Percentiles rank a stretch among this genome's conserved stretches.
phyloP scores from a whole-genome alignment of 2,113 vertebrate genomes.

The Zapornia atra region DNA sequence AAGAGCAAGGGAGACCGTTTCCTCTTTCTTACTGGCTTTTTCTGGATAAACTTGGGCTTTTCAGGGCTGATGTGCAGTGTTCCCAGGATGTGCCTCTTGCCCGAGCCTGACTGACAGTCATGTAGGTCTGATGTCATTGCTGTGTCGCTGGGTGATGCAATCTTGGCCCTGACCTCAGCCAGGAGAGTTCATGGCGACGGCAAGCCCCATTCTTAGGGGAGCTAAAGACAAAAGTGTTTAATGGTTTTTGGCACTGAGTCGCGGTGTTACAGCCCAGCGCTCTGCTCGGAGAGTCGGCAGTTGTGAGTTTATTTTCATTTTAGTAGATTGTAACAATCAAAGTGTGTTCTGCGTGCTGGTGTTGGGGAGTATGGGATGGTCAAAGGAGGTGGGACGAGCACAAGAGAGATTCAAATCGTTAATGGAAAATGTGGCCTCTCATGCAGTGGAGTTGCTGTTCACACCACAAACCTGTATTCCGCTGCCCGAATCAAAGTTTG shows the following conservation, averaged over 20 bases:
- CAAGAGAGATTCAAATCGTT: slow-evolving; percentile 22
- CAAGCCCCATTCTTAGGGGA: background rate
- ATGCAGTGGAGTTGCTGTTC: background rate
- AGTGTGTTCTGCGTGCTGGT: background rate
- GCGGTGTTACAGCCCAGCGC: slow-evolving; percentile 1
- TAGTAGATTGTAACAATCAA: slow-evolving; percentile 28
- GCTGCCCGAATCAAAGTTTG: background rate
- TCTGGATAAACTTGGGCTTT: too few species aligned
- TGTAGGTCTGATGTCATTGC: background rate
- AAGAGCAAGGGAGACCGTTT: background rate
- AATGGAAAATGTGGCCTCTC: background rate
- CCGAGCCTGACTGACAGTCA: fast-evolving
- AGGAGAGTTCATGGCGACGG: fast-evolving
- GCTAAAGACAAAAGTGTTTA: background rate
- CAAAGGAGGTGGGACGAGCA: slow-evolving; percentile 32
- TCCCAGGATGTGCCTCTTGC: background rate
- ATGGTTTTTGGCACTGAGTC: slow-evolving; percentile 8
- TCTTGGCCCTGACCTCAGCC: background rate
- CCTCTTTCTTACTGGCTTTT: background rate
- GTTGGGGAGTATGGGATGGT: slow-evolving; percentile 16
- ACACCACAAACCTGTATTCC: slow-evolving; percentile 29
- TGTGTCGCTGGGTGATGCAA: background rate
- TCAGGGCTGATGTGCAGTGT: too few species aligned
- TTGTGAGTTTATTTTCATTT: slow-evolving; percentile 9
- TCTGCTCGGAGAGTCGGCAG: slow-evolving; percentile 2